Percentiles rank a stretch among this genome's conserved stretches.
Evolutionary conservation across 2,888 invertebrate species (phyloP).

Genomic region (Standfussiana lucernea): DNA sequence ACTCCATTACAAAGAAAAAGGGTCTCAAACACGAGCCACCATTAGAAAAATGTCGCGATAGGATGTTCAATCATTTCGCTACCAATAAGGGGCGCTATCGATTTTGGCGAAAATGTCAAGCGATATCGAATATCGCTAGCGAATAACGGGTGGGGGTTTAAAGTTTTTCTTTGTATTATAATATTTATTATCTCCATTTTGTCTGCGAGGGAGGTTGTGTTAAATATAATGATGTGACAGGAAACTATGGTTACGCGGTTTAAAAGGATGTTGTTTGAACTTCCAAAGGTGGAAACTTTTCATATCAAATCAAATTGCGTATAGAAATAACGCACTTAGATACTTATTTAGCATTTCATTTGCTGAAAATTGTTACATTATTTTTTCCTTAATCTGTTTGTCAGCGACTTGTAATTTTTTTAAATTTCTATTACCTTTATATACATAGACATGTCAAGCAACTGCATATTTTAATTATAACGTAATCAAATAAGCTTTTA

Average conservation of each 20-base stretch:
- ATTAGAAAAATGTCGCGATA: constrained; percentile 91
- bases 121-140: constrained; percentile 83
- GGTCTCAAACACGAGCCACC: constrained; percentile 88
- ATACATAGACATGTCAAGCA: not conserved
- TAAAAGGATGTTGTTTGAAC: not conserved
- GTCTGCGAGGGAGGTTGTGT: constrained; percentile 1
- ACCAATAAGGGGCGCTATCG: constrained; percentile 90
- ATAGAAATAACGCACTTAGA: not conserved
- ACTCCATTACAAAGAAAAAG: constrained; percentile 85
- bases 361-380: not conserved
- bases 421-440: not conserved
- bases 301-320: not conserved
- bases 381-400: not conserved
- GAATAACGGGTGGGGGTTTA: constrained; percentile 74
- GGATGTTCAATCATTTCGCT: constrained; percentile 91
- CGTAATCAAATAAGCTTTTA: not conserved
- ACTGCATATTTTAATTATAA: not conserved
- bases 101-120: constrained; percentile 89
- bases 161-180: constrained; percentile 57
- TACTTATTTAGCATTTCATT: not conserved
- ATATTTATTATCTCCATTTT: constrained; percentile 52
- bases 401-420: not conserved
- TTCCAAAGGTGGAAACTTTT: constrained; percentile 8
- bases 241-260: not conserved
- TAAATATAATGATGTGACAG: constrained; percentile 16